phyloP scores from a whole-genome alignment of 2,888 invertebrate species.

The Hyposoter didymator region DNA sequence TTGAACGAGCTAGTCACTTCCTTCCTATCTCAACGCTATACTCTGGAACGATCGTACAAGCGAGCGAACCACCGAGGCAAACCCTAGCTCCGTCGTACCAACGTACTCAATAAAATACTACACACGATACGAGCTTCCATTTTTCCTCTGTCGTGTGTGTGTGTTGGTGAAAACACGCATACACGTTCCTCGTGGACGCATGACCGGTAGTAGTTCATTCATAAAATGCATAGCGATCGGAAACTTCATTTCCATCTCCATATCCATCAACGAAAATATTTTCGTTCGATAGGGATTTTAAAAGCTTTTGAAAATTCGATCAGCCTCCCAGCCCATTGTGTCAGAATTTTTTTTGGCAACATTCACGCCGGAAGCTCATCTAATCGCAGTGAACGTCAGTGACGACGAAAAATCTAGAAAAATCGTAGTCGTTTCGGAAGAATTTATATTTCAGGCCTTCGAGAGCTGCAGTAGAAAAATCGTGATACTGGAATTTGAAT shows the following conservation, averaged over 20 bases:
- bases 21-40: constrained; percentile 74
- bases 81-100: constrained; percentile 33
- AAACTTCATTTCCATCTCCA: constrained; percentile 65
- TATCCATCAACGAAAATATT: neutral
- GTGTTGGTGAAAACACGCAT: constrained; percentile 24
- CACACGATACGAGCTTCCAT: constrained; percentile 7
- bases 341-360: neutral
- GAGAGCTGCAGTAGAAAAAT: neutral
- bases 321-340: neutral
- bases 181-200: constrained; percentile 39
- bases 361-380: neutral
- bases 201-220: constrained; percentile 78
- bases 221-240: constrained; percentile 75
- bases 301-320: neutral
- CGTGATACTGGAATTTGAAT: neutral
- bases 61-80: constrained; percentile 48
- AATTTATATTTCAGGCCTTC: neutral
- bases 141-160: constrained; percentile 19
- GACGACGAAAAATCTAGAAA: neutral
- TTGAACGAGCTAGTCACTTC: constrained; percentile 73
- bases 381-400: neutral
- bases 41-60: constrained; percentile 42
- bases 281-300: neutral
- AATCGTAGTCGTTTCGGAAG: neutral
- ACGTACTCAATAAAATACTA: constrained; percentile 30